phyloP scores from a whole-genome alignment of 2,888 invertebrate species.

The Tipula confusa region DNA sequence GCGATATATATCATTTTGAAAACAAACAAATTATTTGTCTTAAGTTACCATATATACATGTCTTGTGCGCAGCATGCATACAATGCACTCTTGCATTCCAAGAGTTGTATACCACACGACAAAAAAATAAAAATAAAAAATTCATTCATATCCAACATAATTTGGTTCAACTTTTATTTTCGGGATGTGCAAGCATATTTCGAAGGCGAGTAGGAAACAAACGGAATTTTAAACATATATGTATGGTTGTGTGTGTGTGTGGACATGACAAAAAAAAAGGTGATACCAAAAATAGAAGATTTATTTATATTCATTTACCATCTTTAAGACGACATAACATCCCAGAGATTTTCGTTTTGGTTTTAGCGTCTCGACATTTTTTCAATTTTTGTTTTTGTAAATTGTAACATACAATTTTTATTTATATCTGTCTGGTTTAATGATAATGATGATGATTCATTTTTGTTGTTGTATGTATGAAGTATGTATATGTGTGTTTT shows the following conservation, averaged over 20 bases:
- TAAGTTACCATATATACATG: background rate
- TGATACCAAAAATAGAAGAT: constrained; percentile 12
- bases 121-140: background rate
- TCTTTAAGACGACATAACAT: background rate
- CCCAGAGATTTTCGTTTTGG: background rate
- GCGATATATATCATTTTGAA: background rate
- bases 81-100: background rate
- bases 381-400: background rate
- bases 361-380: background rate
- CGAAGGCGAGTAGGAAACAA: background rate
- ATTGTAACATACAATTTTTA: background rate
- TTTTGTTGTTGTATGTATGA: background rate
- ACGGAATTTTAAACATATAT: too few relatives aligned
- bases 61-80: background rate
- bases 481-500: background rate
- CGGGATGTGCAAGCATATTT: background rate
- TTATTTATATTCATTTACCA: background rate
- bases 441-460: constrained; percentile 16
- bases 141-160: background rate
- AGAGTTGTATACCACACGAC: background rate
- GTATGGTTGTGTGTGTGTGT: too few relatives aligned
- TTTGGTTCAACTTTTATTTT: background rate
- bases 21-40: background rate
- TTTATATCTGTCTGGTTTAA: background rate
- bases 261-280: background rate